A percentile compares a stretch with the other conserved stretches of the same genome.
Evolutionary conservation across 30 jellyfish, hydroid and myxozoan genomes (phyloP).

Genomic region (Haliclystus octoradiatus): DNA sequence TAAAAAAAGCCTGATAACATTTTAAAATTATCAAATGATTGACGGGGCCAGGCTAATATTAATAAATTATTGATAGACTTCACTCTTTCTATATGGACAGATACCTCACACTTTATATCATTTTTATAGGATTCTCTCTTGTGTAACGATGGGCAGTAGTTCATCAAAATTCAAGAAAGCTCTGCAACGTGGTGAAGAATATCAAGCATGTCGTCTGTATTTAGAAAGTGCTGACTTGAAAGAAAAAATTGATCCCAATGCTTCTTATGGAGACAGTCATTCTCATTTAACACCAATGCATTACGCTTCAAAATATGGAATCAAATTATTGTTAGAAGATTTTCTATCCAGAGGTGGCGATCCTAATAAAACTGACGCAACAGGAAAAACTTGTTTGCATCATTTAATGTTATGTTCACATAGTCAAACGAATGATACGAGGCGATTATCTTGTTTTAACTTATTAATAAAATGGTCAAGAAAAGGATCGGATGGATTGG

Average conservation of each 20-base stretch:
- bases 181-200: conserved; percentile 46
- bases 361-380: conserved; percentile 36
- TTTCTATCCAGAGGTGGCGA: conserved; percentile 61
- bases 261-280: conserved; percentile 24
- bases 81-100: no score
- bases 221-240: conserved; percentile 50
- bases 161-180: conserved; percentile 52
- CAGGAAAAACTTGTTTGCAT: conserved; percentile 46
- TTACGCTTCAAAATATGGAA: conserved; percentile 38
- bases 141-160: conserved; percentile 54
- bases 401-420: conserved; percentile 31
- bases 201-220: conserved; percentile 36
- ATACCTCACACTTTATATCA: no score
- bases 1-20: no score
- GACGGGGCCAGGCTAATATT: no score
- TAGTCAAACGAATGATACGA: conserved; percentile 22
- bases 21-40: no score
- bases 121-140: no score
- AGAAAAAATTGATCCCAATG: conserved; percentile 34
- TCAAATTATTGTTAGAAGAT: conserved; percentile 45
- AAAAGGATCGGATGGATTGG: conserved; percentile 19
- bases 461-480: conserved; percentile 46
- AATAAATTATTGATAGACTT: no score
- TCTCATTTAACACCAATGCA: conserved; percentile 43
- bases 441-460: conserved; percentile 47